Percentiles rank a stretch among this genome's conserved stretches.
Conservation (phyloP, 2,888 invertebrate genomes). For the Sminthurides aquaticus region DNA sequence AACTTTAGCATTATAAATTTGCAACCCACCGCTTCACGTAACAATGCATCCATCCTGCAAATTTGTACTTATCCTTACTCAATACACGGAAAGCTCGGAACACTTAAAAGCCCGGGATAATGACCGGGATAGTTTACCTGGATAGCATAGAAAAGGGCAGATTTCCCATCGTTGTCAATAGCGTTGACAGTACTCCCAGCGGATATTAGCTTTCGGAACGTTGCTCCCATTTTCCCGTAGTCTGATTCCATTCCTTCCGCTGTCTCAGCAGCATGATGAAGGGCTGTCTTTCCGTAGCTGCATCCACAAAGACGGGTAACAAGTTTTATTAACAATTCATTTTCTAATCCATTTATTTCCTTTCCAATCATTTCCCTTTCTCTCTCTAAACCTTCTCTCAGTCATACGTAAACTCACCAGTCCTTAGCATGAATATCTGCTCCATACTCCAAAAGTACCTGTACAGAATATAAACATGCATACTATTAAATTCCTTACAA, state of each 20-base stretch:
- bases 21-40: too few species aligned
- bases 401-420: slow-evolving; percentile 23
- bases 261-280: slow-evolving; percentile 43
- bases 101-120: too few species aligned
- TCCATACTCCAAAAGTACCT: slow-evolving; percentile 43
- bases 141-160: slow-evolving; percentile 41
- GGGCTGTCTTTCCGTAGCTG: slow-evolving; percentile 33
- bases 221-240: slow-evolving; percentile 42
- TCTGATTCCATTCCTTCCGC: slow-evolving; percentile 43
- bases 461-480: neutral
- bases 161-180: slow-evolving; percentile 43
- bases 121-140: too few species aligned
- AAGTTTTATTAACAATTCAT: neutral
- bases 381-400: neutral
- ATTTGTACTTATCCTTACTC: too few species aligned
- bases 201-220: slow-evolving; percentile 40
- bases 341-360: too few species aligned
- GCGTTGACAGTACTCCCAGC: slow-evolving; percentile 42
- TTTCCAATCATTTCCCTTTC: neutral
- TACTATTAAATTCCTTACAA: too few species aligned
- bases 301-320: too few species aligned
- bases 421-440: slow-evolving; percentile 42
- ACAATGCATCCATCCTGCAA: too few species aligned
- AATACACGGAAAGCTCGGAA: too few species aligned
- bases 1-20: too few species aligned